Evolutionary conservation across 2,113 vertebrate species (phyloP).

Genomic region (Halcyon senegalensis): DNA sequence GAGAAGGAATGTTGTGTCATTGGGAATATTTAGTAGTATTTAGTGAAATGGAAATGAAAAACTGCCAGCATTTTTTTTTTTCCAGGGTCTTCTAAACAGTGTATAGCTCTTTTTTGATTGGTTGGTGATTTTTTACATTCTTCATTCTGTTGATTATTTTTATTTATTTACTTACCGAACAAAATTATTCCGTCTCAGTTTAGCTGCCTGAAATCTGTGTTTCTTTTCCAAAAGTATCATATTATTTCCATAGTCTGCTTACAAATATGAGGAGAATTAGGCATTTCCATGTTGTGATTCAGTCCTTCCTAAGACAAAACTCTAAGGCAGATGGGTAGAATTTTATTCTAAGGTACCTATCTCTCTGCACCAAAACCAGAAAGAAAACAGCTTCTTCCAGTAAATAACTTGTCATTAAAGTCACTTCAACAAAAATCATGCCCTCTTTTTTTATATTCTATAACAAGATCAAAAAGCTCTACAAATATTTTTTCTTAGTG

Average conservation of each 20-base stretch:
- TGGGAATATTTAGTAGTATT: neutral
- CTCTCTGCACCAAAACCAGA: neutral
- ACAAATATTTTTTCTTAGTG: neutral
- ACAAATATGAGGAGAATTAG: neutral
- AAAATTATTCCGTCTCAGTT: neutral
- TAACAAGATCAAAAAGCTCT: neutral
- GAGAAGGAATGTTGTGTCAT: neutral
- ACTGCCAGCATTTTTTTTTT: neutral
- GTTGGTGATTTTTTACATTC: neutral
- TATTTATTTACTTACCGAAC: neutral
- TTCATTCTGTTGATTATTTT: neutral
- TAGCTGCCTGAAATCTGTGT: neutral
- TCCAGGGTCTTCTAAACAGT: neutral
- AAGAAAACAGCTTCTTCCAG: neutral
- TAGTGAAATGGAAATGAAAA: neutral
- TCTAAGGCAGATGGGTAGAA: neutral
- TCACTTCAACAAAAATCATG: neutral
- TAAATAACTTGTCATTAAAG: neutral
- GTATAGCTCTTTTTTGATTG: neutral
- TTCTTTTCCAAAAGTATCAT: neutral
- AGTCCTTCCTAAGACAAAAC: neutral
- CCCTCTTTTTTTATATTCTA: neutral
- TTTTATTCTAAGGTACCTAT: neutral
- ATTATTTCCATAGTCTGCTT: neutral
- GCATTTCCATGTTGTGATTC: neutral